A percentile compares a stretch with the other conserved stretches of the same genome.
Evolutionary conservation across 1,140 invertebrate genomes (phyloP).

Genomic region (Tetranychus cinnabarinus): DNA sequence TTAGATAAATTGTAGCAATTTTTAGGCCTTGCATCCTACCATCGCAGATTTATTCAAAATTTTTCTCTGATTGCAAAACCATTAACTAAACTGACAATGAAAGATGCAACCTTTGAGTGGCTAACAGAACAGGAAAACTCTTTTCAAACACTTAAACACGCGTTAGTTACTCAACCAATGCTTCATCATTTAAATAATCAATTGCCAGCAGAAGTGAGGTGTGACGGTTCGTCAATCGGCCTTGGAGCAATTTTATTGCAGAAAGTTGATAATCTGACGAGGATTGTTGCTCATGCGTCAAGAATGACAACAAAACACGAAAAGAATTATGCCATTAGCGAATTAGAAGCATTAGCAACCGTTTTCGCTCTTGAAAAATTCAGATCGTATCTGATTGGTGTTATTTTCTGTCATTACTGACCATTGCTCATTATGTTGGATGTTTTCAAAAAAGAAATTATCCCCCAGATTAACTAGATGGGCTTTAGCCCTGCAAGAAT

Average conservation of each 20-base stretch:
- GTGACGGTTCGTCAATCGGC: too few relatives aligned
- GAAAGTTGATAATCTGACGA: background rate
- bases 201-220: background rate
- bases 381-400: slow-evolving; percentile 13
- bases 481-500: slow-evolving; percentile 1
- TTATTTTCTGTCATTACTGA: background rate
- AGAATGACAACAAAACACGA: slow-evolving; percentile 19
- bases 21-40: slow-evolving; percentile 9
- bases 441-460: background rate
- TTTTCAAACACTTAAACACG: background rate
- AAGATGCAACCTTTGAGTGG: slow-evolving; percentile 7
- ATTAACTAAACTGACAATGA: slow-evolving; percentile 15
- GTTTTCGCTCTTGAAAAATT: slow-evolving; percentile 23
- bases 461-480: slow-evolving; percentile 1
- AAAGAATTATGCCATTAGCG: too few relatives aligned
- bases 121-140: background rate
- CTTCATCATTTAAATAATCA: too few relatives aligned
- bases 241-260: background rate
- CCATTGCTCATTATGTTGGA: background rate
- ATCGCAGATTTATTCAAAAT: slow-evolving; percentile 13
- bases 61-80: slow-evolving; percentile 17
- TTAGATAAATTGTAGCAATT: too few relatives aligned
- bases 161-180: too few relatives aligned
- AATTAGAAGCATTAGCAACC: slow-evolving; percentile 21
- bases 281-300: background rate